Evolutionary conservation across 1,140 invertebrate genomes (phyloP).

Genomic region (Drosophila suzukii): DNA sequence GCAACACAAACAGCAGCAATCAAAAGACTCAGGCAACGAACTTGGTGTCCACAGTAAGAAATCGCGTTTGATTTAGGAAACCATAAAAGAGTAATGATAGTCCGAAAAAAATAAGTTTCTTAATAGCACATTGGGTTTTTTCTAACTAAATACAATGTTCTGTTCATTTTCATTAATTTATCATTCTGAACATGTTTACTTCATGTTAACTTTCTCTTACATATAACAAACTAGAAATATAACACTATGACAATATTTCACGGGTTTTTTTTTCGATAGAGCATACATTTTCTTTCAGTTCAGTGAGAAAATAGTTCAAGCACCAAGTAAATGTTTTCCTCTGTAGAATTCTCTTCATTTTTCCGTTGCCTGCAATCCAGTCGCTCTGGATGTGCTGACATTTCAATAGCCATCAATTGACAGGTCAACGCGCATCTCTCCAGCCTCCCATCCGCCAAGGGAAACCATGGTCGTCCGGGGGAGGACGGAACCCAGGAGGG

Average conservation of each 20-base stretch:
- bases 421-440: slow-evolving; percentile 82
- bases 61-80: not conserved
- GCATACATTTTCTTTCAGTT: not conserved
- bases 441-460: slow-evolving; percentile 13
- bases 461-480: not conserved
- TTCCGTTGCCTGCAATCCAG: slow-evolving; percentile 7
- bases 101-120: too few species aligned
- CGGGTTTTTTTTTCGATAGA: too few species aligned
- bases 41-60: slow-evolving; percentile 34
- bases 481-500: not conserved
- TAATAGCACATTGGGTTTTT: too few species aligned
- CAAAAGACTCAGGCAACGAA: slow-evolving; percentile 83
- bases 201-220: too few species aligned
- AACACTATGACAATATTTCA: not conserved
- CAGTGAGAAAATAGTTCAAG: not conserved
- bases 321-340: not conserved
- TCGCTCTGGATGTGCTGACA: slow-evolving; percentile 70
- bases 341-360: not conserved
- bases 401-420: slow-evolving; percentile 84
- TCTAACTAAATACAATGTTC: too few species aligned
- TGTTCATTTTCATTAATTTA: too few species aligned
- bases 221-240: too few species aligned
- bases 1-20: slow-evolving; percentile 7
- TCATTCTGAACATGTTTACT: too few species aligned
- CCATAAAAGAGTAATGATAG: too few species aligned